Base-by-base conservation (phyloP, 2,888 invertebrate species). In the Zonitis immaculata region DNA sequence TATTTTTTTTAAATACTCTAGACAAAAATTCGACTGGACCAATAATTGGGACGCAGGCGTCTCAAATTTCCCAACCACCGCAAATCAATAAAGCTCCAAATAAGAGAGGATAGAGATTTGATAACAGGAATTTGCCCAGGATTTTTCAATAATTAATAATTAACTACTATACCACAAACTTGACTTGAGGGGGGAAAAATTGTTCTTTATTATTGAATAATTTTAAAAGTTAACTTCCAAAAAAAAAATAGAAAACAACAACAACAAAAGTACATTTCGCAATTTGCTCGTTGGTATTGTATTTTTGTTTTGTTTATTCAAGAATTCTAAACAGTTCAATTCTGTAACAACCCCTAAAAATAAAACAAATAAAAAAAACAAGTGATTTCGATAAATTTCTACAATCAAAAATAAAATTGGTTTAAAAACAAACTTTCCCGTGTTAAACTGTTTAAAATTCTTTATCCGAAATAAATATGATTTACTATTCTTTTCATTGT, bases 401-500 rank as follows among this genome's bases (percentile, higher is more conserved):
- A n/a, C n/a, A n/a, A 27, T 20, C 6, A 14, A 46, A 12, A 46
- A 46, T 12, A 46, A 28, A 46, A 46, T 46, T 6, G 9, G 5
- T 42, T 42, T 16, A 12, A 47, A 47, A 47, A 44, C 20, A 32
- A 47, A 39, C 51, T 48, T 16, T 51, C 39, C 26, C n/a, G n/a
- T n/a, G n/a, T n/a, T n/a, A 56, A 57, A 50, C 65, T 68, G 66
- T 65, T 68, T 65, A 67, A 68, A 68, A 67, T 65, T 62, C 63
- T 63, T 64, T 61, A 44, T 39, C 47, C 26, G 30, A 45, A 27
- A 51, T 22, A 14, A 48, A 44, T 25, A 11, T 14, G 7, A 27
- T 20, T 43, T 22, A 39, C 9, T 2, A 11, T 39, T 1, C 11
- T 39, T 11, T n/a, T 18, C 18, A 9, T 20, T n/a, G n/a, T n/a